Evolutionary conservation across 2,797 vertebrate species (phyloP).

Genomic region (Emydoidea blandingii): DNA sequence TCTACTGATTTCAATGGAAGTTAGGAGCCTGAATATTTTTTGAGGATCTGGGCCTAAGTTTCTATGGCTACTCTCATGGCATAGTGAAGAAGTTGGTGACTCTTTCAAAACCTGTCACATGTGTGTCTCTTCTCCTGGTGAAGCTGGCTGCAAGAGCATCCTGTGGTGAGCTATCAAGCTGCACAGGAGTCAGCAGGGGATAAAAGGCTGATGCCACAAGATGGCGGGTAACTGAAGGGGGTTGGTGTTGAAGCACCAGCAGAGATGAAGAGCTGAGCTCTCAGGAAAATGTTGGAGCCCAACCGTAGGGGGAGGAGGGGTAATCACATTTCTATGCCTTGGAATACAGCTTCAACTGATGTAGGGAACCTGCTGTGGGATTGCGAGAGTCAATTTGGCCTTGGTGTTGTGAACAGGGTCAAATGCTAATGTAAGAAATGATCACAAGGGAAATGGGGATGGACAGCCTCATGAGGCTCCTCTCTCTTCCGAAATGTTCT

Average conservation of each 20-base stretch:
- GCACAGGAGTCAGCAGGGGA: not conserved
- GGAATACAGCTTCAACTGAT: not conserved
- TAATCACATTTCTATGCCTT: not conserved
- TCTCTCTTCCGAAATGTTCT: not conserved
- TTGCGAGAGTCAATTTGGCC: not conserved
- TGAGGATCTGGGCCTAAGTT: not conserved
- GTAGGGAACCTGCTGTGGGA: not conserved
- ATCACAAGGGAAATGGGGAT: not conserved
- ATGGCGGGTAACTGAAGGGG: not conserved
- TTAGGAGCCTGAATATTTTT: not conserved
- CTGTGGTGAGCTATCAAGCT: not conserved
- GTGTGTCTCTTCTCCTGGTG: fast-evolving
- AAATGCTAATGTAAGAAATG: not conserved
- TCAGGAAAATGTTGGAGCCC: not conserved
- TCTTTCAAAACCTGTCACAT: not conserved
- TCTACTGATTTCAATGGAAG: too few species aligned
- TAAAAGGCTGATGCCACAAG: not conserved
- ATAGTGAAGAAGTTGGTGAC: not conserved
- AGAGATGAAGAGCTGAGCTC: not conserved
- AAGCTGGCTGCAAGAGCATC: not conserved
- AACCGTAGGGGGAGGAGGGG: not conserved
- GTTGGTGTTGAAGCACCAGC: not conserved
- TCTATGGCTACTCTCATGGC: not conserved
- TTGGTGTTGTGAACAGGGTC: not conserved
- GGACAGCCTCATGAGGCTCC: not conserved